Percentiles rank a stretch among this genome's conserved stretches.
Evolutionary conservation across 2,797 vertebrate genomes (phyloP).

Genomic region (Falco naumanni): DNA sequence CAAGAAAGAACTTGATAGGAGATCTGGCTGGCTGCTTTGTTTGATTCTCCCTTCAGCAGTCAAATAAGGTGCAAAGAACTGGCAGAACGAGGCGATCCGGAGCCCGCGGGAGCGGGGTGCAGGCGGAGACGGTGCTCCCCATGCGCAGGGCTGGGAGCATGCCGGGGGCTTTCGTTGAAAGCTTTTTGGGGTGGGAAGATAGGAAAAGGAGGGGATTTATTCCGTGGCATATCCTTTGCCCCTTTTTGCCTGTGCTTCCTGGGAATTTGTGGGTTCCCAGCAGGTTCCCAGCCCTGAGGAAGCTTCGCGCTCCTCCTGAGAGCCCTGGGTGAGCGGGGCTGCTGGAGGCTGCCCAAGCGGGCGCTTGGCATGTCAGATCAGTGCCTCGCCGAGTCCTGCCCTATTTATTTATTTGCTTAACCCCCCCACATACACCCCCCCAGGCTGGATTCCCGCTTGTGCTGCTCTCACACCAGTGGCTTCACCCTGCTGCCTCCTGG

Average conservation of each 20-base stretch:
- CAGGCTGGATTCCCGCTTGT: neutral
- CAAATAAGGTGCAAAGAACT: constrained; percentile 77
- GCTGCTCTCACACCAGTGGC: neutral
- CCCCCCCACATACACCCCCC: neutral
- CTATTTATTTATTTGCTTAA: constrained; percentile 40
- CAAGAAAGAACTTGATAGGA: constrained; percentile 77
- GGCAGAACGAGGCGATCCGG: constrained; percentile 70
- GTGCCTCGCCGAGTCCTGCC: neutral
- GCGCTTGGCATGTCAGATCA: neutral
- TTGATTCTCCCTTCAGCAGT: constrained; percentile 69
- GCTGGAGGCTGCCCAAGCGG: neutral
- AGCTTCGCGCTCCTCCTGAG: neutral
- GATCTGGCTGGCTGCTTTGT: constrained; percentile 67
- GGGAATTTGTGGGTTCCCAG: neutral
- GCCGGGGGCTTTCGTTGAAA: neutral
- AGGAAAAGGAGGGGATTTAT: neutral
- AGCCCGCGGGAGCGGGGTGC: constrained; percentile 43
- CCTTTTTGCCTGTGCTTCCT: neutral
- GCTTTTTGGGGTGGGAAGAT: neutral
- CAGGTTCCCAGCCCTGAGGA: neutral
- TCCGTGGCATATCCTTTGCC: neutral
- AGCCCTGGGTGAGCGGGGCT: neutral
- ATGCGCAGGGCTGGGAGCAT: neutral
- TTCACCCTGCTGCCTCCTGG: neutral
- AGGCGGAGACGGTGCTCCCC: constrained; percentile 33